Conservation (phyloP, 2,888 invertebrate species). For the Cylloceria caligata region DNA sequence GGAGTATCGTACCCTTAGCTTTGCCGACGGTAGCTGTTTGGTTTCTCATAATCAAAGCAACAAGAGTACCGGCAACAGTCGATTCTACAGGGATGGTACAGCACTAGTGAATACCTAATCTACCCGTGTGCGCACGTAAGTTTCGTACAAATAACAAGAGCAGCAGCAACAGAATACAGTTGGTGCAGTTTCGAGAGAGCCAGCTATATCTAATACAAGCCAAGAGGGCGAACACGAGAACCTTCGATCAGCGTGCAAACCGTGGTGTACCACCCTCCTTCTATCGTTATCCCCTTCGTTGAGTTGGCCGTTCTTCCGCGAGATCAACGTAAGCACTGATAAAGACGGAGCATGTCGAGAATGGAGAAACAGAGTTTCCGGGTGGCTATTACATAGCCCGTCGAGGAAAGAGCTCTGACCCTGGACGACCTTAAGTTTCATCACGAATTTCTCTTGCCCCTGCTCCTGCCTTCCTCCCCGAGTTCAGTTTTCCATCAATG, state of each 20-base stretch:
- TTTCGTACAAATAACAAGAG: slow-evolving; percentile 56
- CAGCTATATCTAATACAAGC: slow-evolving; percentile 20
- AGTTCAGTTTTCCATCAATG: not conserved
- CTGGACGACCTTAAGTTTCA: slow-evolving; percentile 26
- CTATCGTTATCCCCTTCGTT: slow-evolving; percentile 47
- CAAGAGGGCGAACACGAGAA: slow-evolving; percentile 41
- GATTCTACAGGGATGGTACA: not conserved
- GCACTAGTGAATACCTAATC: slow-evolving; percentile 36
- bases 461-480: not conserved
- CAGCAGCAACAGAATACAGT: slow-evolving; percentile 28
- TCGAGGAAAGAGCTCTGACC: slow-evolving; percentile 20
- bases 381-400: not conserved
- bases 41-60: slow-evolving; percentile 54
- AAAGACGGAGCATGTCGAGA: slow-evolving; percentile 9
- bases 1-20: slow-evolving; percentile 39
- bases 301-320: slow-evolving; percentile 36
- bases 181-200: slow-evolving; percentile 42
- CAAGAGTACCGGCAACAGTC: slow-evolving; percentile 3
- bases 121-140: slow-evolving; percentile 49
- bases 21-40: slow-evolving; percentile 22
- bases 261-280: slow-evolving; percentile 19
- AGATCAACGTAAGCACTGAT: slow-evolving; percentile 19
- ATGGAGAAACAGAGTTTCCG: slow-evolving; percentile 8
- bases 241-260: slow-evolving; percentile 50
- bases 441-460: slow-evolving; percentile 30